phyloP scores from a whole-genome alignment of 2,888 invertebrate species.

The Cinara cedri region DNA sequence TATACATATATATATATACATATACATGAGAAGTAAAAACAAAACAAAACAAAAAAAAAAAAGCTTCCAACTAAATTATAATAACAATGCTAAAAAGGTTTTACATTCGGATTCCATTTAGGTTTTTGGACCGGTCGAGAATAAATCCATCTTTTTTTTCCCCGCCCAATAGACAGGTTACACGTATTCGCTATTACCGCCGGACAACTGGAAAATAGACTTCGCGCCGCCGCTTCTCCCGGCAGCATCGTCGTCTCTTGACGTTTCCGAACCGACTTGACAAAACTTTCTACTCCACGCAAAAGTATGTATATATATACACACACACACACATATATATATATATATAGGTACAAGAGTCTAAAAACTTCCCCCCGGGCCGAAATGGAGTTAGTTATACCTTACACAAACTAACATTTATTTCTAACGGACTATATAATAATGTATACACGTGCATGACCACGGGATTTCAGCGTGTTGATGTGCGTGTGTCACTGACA shows the following conservation, averaged over 20 bases:
- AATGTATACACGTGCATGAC: no score
- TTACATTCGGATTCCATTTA: constrained; percentile 57
- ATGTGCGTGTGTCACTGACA: no score
- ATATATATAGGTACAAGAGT: no score
- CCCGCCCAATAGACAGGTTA: constrained; percentile 58
- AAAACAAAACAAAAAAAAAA: constrained; percentile 34
- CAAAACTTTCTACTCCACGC: constrained; percentile 35
- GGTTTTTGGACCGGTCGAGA: constrained; percentile 40
- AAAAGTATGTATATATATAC: neutral
- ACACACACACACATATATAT: no score
- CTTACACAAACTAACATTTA: constrained; percentile 5
- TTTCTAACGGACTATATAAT: neutral
- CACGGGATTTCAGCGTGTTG: no score
- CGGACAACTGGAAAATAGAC: constrained; percentile 56
- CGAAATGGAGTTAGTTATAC: neutral
- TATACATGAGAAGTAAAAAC: constrained; percentile 27
- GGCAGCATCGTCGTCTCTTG: neutral
- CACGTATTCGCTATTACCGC: constrained; percentile 59
- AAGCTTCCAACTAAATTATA: constrained; percentile 49
- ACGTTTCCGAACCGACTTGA: constrained; percentile 34
- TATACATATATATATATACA: neutral
- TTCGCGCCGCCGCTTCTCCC: neutral
- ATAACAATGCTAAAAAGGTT: constrained; percentile 56
- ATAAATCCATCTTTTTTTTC: constrained; percentile 57
- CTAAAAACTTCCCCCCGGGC: neutral